phyloP scores from a whole-genome alignment of 2,888 invertebrate genomes.

The Phragmatobia fuliginosa region DNA sequence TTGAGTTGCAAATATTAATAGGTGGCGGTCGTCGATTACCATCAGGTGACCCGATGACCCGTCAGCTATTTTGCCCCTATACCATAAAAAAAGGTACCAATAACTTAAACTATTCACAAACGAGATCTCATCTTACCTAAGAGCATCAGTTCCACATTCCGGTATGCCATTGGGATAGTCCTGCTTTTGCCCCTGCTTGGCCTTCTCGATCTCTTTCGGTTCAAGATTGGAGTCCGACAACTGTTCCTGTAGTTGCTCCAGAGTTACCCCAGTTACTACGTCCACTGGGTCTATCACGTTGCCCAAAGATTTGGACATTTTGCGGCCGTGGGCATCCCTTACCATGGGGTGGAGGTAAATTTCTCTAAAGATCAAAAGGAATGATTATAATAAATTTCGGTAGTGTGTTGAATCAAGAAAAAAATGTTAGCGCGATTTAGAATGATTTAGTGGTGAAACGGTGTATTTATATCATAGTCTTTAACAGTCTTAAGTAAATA shows the following conservation, averaged over 20 bases:
- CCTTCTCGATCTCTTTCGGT: slow-evolving; percentile 92
- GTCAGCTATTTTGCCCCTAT: too few species aligned
- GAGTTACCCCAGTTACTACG: slow-evolving; percentile 94
- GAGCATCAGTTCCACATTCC: slow-evolving; percentile 97
- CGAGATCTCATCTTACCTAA: slow-evolving; percentile 92
- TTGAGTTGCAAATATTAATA: too few species aligned
- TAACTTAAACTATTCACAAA: too few species aligned
- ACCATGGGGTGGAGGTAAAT: slow-evolving; percentile 98
- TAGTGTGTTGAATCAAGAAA: not conserved
- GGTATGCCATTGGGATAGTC: slow-evolving; percentile 97
- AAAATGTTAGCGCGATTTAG: not conserved
- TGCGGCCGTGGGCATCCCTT: slow-evolving; percentile 98
- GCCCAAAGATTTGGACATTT: slow-evolving; percentile 99
- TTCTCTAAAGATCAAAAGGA: slow-evolving; percentile 86
- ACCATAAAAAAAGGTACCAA: too few species aligned
- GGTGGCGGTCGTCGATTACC: too few species aligned
- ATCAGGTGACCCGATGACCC: too few species aligned
- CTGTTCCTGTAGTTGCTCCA: slow-evolving; percentile 92
- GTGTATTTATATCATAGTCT: not conserved
- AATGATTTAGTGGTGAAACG: not conserved
- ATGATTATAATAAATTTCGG: not conserved
- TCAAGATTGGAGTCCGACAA: slow-evolving; percentile 94
- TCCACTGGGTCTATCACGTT: slow-evolving; percentile 99
- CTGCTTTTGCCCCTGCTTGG: slow-evolving; percentile 91
- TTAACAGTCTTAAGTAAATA: too few species aligned